Conservation (phyloP, 2,888 invertebrate species). For the Blastobasis lacticolella region DNA sequence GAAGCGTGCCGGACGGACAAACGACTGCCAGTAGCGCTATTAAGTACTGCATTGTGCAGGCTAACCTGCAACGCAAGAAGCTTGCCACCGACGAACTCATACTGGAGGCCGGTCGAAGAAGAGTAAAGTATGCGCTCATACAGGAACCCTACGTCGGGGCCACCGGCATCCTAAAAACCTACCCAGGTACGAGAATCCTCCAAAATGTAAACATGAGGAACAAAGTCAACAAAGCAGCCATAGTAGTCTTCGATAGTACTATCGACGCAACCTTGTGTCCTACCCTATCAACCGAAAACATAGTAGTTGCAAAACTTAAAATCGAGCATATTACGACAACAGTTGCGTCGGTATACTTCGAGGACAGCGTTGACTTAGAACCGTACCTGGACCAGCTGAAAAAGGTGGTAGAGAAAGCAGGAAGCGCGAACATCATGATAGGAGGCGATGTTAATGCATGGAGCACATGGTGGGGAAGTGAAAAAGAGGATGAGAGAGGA, state of each 20-base stretch:
- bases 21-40: too few species aligned
- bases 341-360: too few species aligned
- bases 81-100: background rate
- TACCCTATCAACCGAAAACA: too few species aligned
- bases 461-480: conserved; percentile 12
- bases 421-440: background rate
- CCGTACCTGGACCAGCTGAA: too few species aligned
- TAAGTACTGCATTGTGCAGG: too few species aligned
- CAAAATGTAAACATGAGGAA: too few species aligned
- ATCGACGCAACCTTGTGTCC: too few species aligned
- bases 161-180: background rate
- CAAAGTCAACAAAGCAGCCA: too few species aligned
- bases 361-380: too few species aligned
- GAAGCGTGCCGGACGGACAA: background rate
- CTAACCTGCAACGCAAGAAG: background rate
- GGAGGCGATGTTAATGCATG: conserved; percentile 14
- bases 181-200: background rate
- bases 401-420: background rate
- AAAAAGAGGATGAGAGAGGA: conserved; percentile 11
- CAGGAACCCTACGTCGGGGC: background rate
- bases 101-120: background rate
- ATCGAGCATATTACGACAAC: too few species aligned
- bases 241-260: too few species aligned
- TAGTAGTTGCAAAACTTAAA: too few species aligned
- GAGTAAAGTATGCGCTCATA: background rate